Evolutionary conservation across 2,113 vertebrate species (phyloP).

Genomic region (Poeciliopsis occidentalis): DNA sequence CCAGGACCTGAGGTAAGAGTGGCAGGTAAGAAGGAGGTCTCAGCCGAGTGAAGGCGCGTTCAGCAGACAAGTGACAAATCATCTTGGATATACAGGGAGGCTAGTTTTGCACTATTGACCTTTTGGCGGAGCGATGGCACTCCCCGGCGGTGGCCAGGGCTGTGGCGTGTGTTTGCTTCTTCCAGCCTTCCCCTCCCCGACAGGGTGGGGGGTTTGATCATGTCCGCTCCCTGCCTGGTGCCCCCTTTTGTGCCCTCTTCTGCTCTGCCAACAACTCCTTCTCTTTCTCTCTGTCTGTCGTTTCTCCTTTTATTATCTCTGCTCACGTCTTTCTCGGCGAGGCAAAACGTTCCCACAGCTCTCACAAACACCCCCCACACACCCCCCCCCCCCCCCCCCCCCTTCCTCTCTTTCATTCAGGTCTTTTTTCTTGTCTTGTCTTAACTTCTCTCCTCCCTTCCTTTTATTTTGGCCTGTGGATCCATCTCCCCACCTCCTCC

Average conservation of each 20-base stretch:
- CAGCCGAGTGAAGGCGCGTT: neutral
- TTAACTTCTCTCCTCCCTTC: constrained; percentile 11
- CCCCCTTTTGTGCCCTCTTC: constrained; percentile 46
- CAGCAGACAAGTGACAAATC: neutral
- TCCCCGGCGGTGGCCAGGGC: constrained; percentile 4
- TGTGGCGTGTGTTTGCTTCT: constrained; percentile 47
- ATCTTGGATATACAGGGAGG: neutral
- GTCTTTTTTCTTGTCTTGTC: constrained; percentile 25
- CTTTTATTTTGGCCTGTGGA: constrained; percentile 22
- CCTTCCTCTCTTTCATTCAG: constrained; percentile 37
- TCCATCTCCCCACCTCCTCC: constrained; percentile 11
- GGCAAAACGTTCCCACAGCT: constrained; percentile 72
- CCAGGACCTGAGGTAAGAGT: neutral
- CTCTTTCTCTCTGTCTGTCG: constrained; percentile 76
- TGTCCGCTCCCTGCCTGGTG: constrained; percentile 54
- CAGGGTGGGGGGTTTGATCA: constrained; percentile 36
- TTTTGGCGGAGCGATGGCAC: neutral
- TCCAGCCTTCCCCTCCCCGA: constrained; percentile 9
- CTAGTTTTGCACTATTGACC: constrained; percentile 7
- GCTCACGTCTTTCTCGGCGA: constrained; percentile 69
- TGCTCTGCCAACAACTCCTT: constrained; percentile 72
- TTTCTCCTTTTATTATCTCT: constrained; percentile 69
- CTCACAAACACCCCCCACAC: constrained; percentile 12
- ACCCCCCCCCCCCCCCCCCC: neutral
- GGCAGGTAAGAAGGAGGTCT: constrained; percentile 7